Percentiles rank a stretch among this genome's conserved stretches.
These are phyloP conservation scores for Dioctria rufipes DNA, from an alignment of 2,888 invertebrate species.

Conservation along the genomic window DNA sequence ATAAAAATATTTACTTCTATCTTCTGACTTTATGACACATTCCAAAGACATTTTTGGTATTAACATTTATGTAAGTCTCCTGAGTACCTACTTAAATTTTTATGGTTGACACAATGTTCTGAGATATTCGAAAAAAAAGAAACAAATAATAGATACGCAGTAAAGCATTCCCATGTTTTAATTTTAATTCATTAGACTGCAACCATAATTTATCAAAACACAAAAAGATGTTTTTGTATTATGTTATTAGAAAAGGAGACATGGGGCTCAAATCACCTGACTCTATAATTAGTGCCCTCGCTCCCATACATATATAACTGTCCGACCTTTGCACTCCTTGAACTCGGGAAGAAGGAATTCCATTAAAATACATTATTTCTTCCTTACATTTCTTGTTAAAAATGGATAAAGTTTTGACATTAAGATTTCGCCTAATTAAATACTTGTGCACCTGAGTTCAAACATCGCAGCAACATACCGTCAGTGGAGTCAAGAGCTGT, in stretches of 20 bases:
- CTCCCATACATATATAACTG: neutral
- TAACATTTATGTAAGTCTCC: too few species aligned
- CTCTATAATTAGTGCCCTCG: neutral
- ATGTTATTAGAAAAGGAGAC: neutral
- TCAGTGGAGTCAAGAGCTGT: slow-evolving; percentile 27
- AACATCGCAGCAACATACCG: slow-evolving; percentile 43
- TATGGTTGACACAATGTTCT: neutral
- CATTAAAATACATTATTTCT: slow-evolving; percentile 55
- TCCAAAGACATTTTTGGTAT: too few species aligned
- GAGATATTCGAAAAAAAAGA: neutral
- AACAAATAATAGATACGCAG: neutral
- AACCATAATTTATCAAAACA: slow-evolving; percentile 18
- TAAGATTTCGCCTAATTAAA: slow-evolving; percentile 57
- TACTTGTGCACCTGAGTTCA: slow-evolving; percentile 57
- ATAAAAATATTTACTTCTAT: too few species aligned
- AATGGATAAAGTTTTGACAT: slow-evolving; percentile 57
- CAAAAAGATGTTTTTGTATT: neutral
- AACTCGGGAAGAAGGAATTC: slow-evolving; percentile 38
- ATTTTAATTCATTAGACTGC: slow-evolving; percentile 26
- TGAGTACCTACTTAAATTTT: too few species aligned
- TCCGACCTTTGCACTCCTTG: slow-evolving; percentile 31
- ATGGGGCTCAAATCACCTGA: neutral
- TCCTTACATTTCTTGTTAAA: slow-evolving; percentile 51
- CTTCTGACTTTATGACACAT: too few species aligned
- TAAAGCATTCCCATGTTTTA: slow-evolving; percentile 16